phyloP scores from a whole-genome alignment of 1,140 invertebrate species.

The Hydropsyche tenuis region DNA sequence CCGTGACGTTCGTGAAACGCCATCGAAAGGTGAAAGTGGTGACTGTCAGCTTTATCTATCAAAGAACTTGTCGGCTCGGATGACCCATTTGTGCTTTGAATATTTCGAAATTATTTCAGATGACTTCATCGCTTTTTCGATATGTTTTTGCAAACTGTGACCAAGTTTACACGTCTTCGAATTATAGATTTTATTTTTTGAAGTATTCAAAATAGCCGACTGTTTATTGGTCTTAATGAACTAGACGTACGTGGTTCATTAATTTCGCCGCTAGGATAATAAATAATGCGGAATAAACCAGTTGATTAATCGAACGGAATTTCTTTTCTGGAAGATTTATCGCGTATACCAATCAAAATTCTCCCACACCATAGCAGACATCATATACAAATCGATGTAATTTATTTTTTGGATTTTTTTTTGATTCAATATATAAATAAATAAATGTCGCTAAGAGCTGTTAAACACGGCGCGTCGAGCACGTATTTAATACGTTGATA shows the following conservation, averaged over 20 bases:
- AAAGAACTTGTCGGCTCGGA: too few species aligned
- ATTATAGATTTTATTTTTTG: not conserved
- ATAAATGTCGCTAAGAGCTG: conserved; percentile 15
- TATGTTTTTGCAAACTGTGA: too few species aligned
- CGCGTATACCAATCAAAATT: conserved; percentile 26
- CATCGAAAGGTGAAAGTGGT: not conserved
- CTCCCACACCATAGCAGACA: not conserved
- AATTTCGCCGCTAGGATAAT: not conserved
- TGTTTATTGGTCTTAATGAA: conserved; percentile 24
- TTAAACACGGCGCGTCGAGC: not conserved
- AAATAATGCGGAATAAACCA: conserved; percentile 20
- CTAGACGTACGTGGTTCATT: conserved; percentile 17
- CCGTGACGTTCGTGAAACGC: not conserved
- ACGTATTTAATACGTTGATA: not conserved
- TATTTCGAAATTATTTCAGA: too few species aligned
- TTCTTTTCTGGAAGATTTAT: conserved; percentile 26
- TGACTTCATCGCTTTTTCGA: too few species aligned
- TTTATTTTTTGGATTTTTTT: not conserved
- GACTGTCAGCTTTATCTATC: too few species aligned
- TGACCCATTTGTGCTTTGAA: too few species aligned
- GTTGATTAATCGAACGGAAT: conserved; percentile 28
- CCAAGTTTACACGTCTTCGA: not conserved
- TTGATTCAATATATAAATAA: conserved; percentile 13
- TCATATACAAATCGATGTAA: not conserved
- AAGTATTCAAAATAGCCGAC: not conserved